Percentiles rank a stretch among this genome's conserved stretches.
phyloP scores from a whole-genome alignment of 1,140 invertebrate species.

The Conopomorpha cramerella region DNA sequence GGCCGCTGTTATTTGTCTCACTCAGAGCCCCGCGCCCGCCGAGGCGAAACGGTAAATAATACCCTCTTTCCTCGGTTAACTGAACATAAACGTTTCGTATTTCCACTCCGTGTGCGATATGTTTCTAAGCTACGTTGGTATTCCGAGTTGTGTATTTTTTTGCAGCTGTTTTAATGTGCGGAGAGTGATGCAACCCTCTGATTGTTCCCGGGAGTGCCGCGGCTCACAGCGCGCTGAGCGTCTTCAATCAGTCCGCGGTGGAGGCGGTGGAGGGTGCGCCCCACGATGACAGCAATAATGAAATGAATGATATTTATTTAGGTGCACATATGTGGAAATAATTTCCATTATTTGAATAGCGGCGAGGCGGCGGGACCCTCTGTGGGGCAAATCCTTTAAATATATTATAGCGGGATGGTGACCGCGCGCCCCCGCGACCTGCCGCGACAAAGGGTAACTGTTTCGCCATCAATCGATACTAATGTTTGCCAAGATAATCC shows the following conservation, averaged over 20 bases:
- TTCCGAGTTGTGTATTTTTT: too few species aligned
- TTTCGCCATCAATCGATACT: slow-evolving; percentile 31
- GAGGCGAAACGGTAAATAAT: slow-evolving; percentile 58
- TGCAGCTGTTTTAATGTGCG: too few species aligned
- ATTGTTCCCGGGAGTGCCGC: too few species aligned
- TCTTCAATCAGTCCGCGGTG: too few species aligned
- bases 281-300: too few species aligned
- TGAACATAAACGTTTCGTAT: slow-evolving; percentile 59
- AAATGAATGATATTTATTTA: slow-evolving; percentile 58
- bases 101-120: slow-evolving; percentile 58
- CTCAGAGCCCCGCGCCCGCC: slow-evolving; percentile 50
- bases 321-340: slow-evolving; percentile 60
- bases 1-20: slow-evolving; percentile 54
- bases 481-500: slow-evolving; percentile 27
- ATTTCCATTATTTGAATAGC: slow-evolving; percentile 60
- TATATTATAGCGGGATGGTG: slow-evolving; percentile 55
- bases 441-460: slow-evolving; percentile 32
- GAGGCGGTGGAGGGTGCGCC: too few species aligned
- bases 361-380: too few species aligned
- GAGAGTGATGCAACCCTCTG: too few species aligned
- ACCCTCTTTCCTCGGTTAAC: slow-evolving; percentile 59
- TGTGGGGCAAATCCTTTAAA: slow-evolving; percentile 63
- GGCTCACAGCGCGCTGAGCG: too few species aligned
- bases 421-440: slow-evolving; percentile 22
- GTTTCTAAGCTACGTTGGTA: too few species aligned